Conservation (phyloP, 2,888 invertebrate species). For the Ectobius pallidus region DNA sequence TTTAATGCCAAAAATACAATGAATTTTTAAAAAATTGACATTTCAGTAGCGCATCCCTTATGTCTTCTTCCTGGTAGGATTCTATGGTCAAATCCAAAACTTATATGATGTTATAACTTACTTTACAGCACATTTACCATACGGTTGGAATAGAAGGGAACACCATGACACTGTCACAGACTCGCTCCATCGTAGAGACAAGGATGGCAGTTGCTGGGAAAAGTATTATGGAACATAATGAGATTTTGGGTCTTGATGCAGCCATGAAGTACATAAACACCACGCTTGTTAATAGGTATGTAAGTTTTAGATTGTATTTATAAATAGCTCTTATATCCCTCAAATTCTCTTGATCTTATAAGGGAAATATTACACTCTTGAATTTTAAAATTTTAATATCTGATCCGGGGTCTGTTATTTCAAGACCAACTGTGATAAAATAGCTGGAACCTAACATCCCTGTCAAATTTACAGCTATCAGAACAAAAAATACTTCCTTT, state of each 20-base stretch:
- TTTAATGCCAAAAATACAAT: no score
- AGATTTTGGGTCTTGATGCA: slow-evolving; percentile 91
- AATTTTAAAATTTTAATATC: background rate
- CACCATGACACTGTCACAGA: slow-evolving; percentile 92
- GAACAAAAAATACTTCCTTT: no score
- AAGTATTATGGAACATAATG: slow-evolving; percentile 96
- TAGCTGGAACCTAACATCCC: no score
- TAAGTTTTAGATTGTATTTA: no score
- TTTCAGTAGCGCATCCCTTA: no score
- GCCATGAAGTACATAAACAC: slow-evolving; percentile 92
- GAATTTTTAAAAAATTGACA: no score
- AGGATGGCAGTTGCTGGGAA: slow-evolving; percentile 85
- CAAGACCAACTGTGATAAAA: no score
- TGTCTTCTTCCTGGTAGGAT: no score
- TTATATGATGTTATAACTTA: no score
- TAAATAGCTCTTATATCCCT: background rate
- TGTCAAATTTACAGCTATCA: no score
- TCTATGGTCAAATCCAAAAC: no score
- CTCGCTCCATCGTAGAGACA: slow-evolving; percentile 90
- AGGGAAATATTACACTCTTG: background rate
- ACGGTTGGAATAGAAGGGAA: slow-evolving; percentile 98
- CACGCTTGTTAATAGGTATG: slow-evolving; percentile 74
- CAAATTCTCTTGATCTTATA: background rate
- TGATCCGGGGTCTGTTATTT: background rate
- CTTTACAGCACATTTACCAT: slow-evolving; percentile 83